Base-by-base conservation (phyloP, 2,113 vertebrate genomes). In the Callospermophilus lateralis region DNA sequence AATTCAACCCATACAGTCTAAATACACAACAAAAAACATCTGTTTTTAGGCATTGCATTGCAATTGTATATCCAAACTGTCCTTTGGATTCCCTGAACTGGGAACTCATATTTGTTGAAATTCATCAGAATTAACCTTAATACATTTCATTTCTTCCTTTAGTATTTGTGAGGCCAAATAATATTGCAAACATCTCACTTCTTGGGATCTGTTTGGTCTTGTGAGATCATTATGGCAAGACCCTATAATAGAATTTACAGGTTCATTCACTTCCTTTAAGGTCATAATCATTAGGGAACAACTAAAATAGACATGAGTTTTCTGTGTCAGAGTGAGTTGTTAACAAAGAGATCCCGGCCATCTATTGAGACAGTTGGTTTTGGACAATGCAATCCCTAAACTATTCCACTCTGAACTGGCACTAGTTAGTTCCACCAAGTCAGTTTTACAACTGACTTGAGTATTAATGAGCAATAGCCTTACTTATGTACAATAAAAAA, bases 401-500 rank as follows among this genome's bases (percentile, higher is more conserved):
- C 96, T 96, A 83, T 96, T 97, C 98, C 77, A 70, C 97, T 30
- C 96, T 96, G 95, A 90, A 96, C n/a, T 24, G 65, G 79, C 81
- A 84, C 3, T 58, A 93, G 97, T 94, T 97, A 96, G 79, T 97
- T 98, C 97, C 93, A 97, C 89, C 85, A 97, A 90, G 96, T 97
- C 70, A 93, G 73, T 88, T 98, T 98, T 98, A 96, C 91, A 95
- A 97, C 94, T 58, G 55, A 58, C 20, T 58, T 22, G 55, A 58
- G 55, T 58, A 58, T 58, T 58, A 97, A 97, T 97, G 94, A 98
- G 11, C 98, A 94, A 97, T 96, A 96, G 83, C 34, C 89, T 94
- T 92, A 97, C 73, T 97, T 97, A 97, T 0, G 19, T 55, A 86
- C 90, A 94, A 97, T 95, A 97, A 98, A 98, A 97, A 98, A 97